Evolutionary conservation across 1,140 invertebrate genomes (phyloP), one percentile per base, ranked within the genome.

Genomic region (Bathynomus jamesi): DNA sequence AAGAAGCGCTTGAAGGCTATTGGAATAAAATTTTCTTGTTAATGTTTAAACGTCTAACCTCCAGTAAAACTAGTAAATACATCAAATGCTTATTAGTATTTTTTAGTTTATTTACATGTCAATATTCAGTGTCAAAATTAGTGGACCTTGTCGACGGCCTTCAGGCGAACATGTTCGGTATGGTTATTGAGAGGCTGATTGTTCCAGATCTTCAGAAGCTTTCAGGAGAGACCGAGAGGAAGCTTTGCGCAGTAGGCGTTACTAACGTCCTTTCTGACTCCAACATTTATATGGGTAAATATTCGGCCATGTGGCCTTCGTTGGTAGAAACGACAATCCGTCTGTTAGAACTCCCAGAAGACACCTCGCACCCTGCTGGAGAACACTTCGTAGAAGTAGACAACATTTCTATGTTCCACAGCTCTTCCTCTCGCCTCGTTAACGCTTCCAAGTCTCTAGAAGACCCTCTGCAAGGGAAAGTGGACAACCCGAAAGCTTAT

Each of bases 1-100:
- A 83, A 30, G 78, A 82, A 67, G 83, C 87, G 30, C 83, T 97
- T 76, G 84, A 87, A 63, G 87, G 87, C 28, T 95, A 89, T 80
- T 86, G 93, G 79, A 93, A 92, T 79, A 91, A 96, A 84, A 88
- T 98, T 63, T 95, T 97, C 81, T 85, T 93, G 2, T 80, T 98
- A 63, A 83, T 98, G 4, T 98, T 99, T 82, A 93, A 95, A 84
- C 85, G 95, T 73, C 83, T 98, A 40, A 91, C 91, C 4, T 91
- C 90, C 0, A 93, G 92, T 0, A 98, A 96, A 84, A 98, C 96
- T 0, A 92, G 92, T 0, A 98, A 98, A 84, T 97, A 90, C 82
- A 87, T 97, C 1, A 91, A 91, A 81, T 88, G 90, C 71, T 84
- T 98, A 0, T 89, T 98, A 60, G 90, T 94, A 0, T 98, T 98